These are phyloP conservation scores for Acanthococcus lagerstroemiae DNA, from an alignment of 2,888 invertebrate genomes.

Conservation along the genomic window DNA sequence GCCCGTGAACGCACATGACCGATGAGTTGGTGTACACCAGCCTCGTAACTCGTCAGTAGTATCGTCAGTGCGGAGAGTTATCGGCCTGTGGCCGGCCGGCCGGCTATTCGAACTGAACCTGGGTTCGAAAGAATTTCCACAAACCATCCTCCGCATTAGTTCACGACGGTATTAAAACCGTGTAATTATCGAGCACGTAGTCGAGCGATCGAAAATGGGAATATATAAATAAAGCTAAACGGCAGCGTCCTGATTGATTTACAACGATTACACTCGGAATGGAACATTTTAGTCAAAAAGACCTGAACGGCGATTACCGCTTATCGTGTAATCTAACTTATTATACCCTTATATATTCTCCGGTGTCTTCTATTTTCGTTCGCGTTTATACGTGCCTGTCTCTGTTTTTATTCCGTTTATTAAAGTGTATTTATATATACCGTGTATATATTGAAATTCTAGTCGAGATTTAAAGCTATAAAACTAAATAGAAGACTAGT, in stretches of 20 bases:
- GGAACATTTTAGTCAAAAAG: constrained; percentile 1
- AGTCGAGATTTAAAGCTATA: constrained; percentile 26
- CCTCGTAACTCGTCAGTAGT: too few species aligned
- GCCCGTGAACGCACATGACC: too few species aligned
- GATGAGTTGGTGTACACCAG: too few species aligned
- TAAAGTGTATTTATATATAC: constrained; percentile 12
- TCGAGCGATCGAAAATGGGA: neutral
- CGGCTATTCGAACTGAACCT: neutral
- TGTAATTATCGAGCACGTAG: neutral
- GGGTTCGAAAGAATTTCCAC: neutral
- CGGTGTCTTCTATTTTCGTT: neutral
- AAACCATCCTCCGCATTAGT: neutral
- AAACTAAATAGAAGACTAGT: constrained; percentile 22
- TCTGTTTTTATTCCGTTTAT: constrained; percentile 18
- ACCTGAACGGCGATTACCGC: constrained; percentile 2
- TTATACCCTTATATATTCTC: constrained; percentile 15
- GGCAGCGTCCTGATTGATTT: constrained; percentile 20
- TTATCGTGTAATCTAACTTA: constrained; percentile 27
- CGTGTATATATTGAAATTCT: constrained; percentile 25
- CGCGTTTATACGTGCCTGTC: neutral
- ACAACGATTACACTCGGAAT: constrained; percentile 21
- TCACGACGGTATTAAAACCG: neutral
- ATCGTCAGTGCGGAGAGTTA: neutral
- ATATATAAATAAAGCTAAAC: neutral
- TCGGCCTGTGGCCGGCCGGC: neutral